Percentiles rank a stretch among this genome's conserved stretches.
Evolutionary conservation across 2,797 vertebrate species (phyloP).

Genomic region (Liasis olivaceus): DNA sequence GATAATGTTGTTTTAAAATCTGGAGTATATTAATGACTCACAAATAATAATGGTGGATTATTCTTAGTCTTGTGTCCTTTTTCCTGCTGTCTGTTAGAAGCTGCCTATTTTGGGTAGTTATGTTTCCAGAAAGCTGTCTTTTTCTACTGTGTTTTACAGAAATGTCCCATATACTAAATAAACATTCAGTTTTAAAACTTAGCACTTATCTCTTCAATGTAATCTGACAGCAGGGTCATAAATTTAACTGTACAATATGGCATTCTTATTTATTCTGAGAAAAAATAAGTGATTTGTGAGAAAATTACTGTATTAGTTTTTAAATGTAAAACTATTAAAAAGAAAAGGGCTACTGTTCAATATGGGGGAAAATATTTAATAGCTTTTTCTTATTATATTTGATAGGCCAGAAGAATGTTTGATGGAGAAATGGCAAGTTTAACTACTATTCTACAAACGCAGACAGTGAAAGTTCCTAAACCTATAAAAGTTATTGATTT

Average conservation of each 20-base stretch:
- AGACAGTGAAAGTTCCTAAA: conserved; percentile 84
- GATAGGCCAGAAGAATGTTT: conserved; percentile 90
- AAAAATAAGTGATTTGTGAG: not conserved
- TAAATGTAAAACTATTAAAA: not conserved
- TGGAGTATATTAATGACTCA: not conserved
- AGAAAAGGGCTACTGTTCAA: not conserved
- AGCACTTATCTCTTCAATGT: not conserved
- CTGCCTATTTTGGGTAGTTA: not conserved
- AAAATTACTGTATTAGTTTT: not conserved
- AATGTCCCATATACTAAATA: not conserved
- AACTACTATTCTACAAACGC: conserved; percentile 82
- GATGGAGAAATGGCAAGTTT: conserved; percentile 90
- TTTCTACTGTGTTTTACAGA: not conserved
- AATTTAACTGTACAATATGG: not conserved
- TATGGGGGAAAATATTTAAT: not conserved
- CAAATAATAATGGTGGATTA: not conserved
- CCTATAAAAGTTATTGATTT: conserved; percentile 85
- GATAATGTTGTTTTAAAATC: not conserved
- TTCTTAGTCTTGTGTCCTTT: not conserved
- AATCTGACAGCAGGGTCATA: not conserved
- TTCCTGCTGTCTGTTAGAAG: not conserved
- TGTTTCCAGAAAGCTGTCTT: not conserved
- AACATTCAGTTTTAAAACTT: not conserved
- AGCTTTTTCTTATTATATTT: conserved; percentile 4
- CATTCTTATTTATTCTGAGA: not conserved